Base-by-base conservation (phyloP, 2,797 vertebrate species). In the Lepilemur septentrionalis region DNA sequence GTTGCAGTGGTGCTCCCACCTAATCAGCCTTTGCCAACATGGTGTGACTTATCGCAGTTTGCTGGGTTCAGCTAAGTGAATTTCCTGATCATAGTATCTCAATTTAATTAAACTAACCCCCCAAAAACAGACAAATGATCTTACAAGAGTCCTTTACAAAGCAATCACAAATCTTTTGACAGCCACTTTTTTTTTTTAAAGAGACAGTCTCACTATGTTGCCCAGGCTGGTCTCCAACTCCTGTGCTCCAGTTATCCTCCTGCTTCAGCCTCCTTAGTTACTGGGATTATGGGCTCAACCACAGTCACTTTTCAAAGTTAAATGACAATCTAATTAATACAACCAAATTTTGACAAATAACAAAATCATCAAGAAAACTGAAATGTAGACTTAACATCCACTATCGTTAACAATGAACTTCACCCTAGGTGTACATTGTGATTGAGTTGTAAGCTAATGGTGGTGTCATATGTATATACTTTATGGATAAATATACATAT, bases 51-150 rank as follows among this genome's bases (percentile, higher is more conserved):
- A 81, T 0, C 84, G 32, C 13, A 67, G 28, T 84, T 92, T 87
- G 32, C 41, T 87, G 23, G 20, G 2, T 90, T 79, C 32, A 41
- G 4, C 80, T 85, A 88, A 75, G 46, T 61, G 35, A 32, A 32
- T 79, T 93, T 84, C 69, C 35, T 88, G 17, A 90, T 79, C 88
- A 14, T 63, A 46, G 46, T 63, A 46, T 57, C 50, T 95, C 63
- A 18, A 38, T 86, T 89, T 92, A 80, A 70, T 89, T 91, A 87
- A 95, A 89, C 10, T 65, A 91, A 94, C 82, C n/a, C 18, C 38
- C 25, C 70, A 59, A 93, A 83, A 84, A 94, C 11, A 79, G 55
- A 93, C 25, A 72, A 76, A 46, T 59, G 46, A 67, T 30, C 92
- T 93, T 91, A 57, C 9, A 82, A 93, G 63, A 73, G n/a, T 72